Base-by-base conservation (phyloP, 2,888 invertebrate genomes). In the Lissonota sp. region DNA sequence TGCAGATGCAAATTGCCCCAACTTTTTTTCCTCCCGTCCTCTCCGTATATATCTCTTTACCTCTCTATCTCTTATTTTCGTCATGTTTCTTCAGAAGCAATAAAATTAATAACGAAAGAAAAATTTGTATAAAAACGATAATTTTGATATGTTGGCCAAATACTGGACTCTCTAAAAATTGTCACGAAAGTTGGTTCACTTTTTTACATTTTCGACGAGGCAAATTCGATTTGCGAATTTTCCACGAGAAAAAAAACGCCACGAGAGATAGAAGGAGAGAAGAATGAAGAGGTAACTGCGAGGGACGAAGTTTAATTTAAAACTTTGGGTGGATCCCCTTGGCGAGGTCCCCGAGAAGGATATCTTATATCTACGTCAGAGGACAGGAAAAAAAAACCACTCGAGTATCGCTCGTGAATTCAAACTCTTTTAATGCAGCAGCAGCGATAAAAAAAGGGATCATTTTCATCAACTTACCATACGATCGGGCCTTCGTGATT, bases 191-290 rank as follows among this genome's bases (percentile, higher is more conserved):
- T 79, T 73, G n/a, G 44, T 14, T 44, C 46, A 53, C 53, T 39
- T 69, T 60, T n/a, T 44, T 16, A 10, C 37, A 1, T 6, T 66
- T 64, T 77, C 44, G 16, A 63, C 57, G 70, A 74, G 76, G 79
- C 77, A 84, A 83, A 79, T 82, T 72, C 70, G 71, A 82, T 83
- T 83, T 64, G 77, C 71, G 79, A 82, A 74, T 83, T 83, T 71
- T 64, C 74, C 53, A 53, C 64, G 39, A 40, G 51, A 37, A 49
- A 70, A 39, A 58, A 49, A 70, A 39, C 4, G 26, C n/a, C 42
- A 12, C 10, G 57, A 58, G 40, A 26, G 49, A 10, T 10, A 63
- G 16, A 51, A 4, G 26, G 39, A 51, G 58, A 70, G 44, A 60
- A 51, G 55, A 57, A 62, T 8, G 14, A 71, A 57, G 26, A 40